Evolutionary conservation across 2,888 invertebrate genomes (phyloP), one percentile per base, ranked within the genome.

Genomic region (Melitaea athalia): DNA sequence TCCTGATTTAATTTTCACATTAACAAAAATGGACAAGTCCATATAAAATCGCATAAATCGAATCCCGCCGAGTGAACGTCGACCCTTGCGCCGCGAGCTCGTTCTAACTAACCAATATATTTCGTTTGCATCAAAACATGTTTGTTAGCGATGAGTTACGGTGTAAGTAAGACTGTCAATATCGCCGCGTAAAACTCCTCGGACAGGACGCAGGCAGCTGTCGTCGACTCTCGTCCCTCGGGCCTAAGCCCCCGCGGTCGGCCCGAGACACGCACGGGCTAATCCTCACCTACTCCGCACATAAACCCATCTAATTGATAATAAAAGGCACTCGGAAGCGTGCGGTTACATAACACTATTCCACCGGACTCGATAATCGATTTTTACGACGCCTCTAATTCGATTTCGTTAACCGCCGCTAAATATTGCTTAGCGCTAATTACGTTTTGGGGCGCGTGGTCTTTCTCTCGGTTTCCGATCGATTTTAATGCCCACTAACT

Each of bases 241-340:
- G 81, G 90, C 86, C 85, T 92, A 91, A 92, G 92, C 91, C 87
- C 84, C 82, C 81, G 82, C 79, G 84, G 83, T 76, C 79, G 81
- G 79, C 77, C 77, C 76, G 80, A 86, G 89, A 88, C 92, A 92
- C 92, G 92, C 89, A 86, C 83, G 85, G 76, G 81, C 85, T 90
- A 89, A 92, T 91, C 91, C 91, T 81, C 86, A 86, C 86, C 90
- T 88, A 87, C 88, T 87, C 85, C 83, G 81, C 88, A 91, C 88
- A 90, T 91, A 91, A 92, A 91, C 88, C 91, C 89, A 89, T 89
- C 91, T 92, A 92, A 91, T 92, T 91, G 92, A 91, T 90, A 91
- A 92, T 91, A 91, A 91, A 90, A 89, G 87, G 85, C 86, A 86
- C 87, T 86, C 85, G 82, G 88, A 86, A 85, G 88, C 89, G 89